A percentile compares a stretch with the other conserved stretches of the same genome.
phyloP scores from a whole-genome alignment of 2,113 vertebrate species.

The Alethe diademata region DNA sequence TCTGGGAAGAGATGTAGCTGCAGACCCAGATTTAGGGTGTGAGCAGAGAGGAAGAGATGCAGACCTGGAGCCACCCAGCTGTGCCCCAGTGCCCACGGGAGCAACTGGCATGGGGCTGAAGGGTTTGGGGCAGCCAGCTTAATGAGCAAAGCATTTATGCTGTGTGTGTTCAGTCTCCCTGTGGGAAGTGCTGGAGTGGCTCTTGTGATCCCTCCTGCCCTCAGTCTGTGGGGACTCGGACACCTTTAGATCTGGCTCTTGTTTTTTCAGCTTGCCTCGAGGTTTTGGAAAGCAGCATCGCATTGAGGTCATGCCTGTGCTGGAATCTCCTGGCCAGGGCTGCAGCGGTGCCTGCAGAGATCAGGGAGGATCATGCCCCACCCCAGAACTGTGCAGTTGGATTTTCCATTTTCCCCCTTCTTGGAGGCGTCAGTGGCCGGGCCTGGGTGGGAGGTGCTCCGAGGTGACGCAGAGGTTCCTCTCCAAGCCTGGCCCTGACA shows the following conservation, averaged over 20 bases:
- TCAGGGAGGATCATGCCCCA: background rate
- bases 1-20: background rate
- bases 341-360: background rate
- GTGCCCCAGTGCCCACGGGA: fast-evolving
- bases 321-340: background rate
- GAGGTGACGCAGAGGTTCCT: background rate
- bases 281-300: background rate
- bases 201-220: background rate
- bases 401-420: background rate
- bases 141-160: background rate
- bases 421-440: background rate
- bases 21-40: background rate
- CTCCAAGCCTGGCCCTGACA: background rate
- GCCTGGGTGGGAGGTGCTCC: background rate
- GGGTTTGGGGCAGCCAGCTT: background rate
- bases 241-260: background rate
- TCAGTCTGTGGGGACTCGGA: background rate
- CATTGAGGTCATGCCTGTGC: background rate
- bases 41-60: background rate
- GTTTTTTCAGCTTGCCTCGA: background rate
- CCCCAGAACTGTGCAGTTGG: background rate
- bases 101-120: background rate
- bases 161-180: background rate
- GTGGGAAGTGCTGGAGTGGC: background rate
- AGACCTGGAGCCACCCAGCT: background rate